Base-by-base conservation (phyloP, 2,797 vertebrate species). In the Tamandua tetradactyla region DNA sequence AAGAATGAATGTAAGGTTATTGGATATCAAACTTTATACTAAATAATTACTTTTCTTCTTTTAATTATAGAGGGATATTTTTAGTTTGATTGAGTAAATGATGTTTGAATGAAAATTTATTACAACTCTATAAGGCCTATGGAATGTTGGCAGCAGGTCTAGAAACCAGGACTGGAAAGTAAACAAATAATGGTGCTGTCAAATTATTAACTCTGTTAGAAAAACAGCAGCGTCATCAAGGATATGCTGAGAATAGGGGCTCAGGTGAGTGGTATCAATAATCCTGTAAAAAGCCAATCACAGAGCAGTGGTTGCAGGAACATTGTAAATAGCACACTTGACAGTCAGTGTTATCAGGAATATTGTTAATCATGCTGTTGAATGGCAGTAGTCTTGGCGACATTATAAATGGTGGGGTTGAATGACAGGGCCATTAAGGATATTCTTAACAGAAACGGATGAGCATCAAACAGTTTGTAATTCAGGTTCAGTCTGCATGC, bases 151-250 rank as follows among this genome's bases (percentile, higher is more conserved):
- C 42, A 86, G 64, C 4, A 62, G n/a, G 32, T 81, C 64, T 76
- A 32, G 49, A 93, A 89, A 89, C 32, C 64, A 89, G 49, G 18
- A 7, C 15, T 94, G 71, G 44, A 30, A 95, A 87, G 62, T 74
- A 81, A 78, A 42, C 75, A 92, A 93, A 78, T 94, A 87, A 85
- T 78, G 69, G 32, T 93, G 55, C 64, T 90, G 27, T 96, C 79
- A 89, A 66, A 84, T 86, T 91, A 81, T 89, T 95, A 82, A 74
- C 61, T 93, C 55, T 37, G 42, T 83, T 91, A 85, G 55, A 49
- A 93, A 93, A 93, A 89, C 18, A 91, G 22, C 30, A 78, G 62
- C 87, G 27, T 52, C 30, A 75, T 89, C 81, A 47, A 40, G 55
- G 75, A 57, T 74, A 62, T 18, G 82, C 32, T 7, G 79, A 95